A percentile compares a stretch with the other conserved stretches of the same genome.
Evolutionary conservation across 2,113 vertebrate genomes (phyloP).

Genomic region (Numenius arquata): DNA sequence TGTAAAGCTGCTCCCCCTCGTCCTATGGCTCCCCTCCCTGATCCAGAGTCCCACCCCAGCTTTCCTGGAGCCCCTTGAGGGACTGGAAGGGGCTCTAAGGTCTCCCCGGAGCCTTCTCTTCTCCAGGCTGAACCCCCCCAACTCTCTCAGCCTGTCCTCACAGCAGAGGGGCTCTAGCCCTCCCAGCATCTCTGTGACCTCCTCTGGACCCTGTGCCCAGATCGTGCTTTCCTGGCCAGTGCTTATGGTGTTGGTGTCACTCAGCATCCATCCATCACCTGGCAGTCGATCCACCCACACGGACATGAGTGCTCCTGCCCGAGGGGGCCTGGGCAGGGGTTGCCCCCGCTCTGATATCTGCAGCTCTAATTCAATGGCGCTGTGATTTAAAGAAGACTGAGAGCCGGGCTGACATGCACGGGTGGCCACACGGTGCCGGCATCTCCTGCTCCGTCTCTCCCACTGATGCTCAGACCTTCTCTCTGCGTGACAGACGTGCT

Average conservation of each 20-base stretch:
- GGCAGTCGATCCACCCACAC: neutral
- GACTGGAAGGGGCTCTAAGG: too few species aligned
- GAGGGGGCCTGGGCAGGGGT: neutral
- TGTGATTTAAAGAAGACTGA: too few species aligned
- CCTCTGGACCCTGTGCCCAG: neutral
- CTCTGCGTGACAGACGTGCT: rapidly evolving
- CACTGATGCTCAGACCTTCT: neutral
- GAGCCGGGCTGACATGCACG: neutral
- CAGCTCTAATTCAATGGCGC: rapidly evolving
- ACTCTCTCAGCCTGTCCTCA: too few species aligned
- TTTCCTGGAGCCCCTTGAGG: too few species aligned
- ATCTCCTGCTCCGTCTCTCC: neutral
- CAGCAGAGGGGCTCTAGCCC: too few species aligned
- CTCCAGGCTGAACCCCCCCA: too few species aligned
- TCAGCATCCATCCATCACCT: neutral
- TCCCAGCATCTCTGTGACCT: too few species aligned
- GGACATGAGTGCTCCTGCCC: neutral
- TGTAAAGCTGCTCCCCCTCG: too few species aligned
- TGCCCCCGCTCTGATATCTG: neutral
- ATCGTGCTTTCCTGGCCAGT: neutral
- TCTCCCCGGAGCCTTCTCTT: too few species aligned
- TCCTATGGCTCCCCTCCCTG: too few species aligned
- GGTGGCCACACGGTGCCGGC: neutral
- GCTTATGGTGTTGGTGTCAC: neutral
- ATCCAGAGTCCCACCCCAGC: too few species aligned